These are phyloP conservation scores for Pygoscelis antarcticus DNA, from an alignment of 2,113 vertebrate species.

Conservation along the genomic window DNA sequence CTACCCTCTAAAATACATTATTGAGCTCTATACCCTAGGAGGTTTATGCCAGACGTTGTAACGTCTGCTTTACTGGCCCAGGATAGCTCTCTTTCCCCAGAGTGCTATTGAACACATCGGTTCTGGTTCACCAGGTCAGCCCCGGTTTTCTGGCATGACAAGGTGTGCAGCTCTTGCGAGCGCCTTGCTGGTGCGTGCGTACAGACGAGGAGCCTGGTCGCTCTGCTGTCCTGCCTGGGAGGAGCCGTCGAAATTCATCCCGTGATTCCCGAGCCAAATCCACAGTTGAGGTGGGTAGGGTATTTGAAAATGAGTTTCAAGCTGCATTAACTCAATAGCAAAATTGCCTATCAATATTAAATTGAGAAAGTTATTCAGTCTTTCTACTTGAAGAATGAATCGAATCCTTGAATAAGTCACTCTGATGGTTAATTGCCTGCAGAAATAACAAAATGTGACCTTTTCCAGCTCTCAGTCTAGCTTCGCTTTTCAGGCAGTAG, in stretches of 20 bases:
- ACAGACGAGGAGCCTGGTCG: neutral
- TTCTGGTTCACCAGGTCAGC: neutral
- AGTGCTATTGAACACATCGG: neutral
- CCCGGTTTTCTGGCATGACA: neutral
- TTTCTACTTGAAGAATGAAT: neutral
- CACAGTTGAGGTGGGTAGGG: neutral
- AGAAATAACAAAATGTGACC: neutral
- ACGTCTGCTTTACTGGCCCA: neutral
- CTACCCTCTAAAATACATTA: neutral
- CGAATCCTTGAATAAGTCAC: neutral
- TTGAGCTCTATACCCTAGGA: neutral
- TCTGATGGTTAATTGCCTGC: neutral
- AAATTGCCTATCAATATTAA: neutral
- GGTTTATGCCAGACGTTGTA: neutral
- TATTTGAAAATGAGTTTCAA: neutral
- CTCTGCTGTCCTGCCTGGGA: neutral
- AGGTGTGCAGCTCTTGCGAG: neutral
- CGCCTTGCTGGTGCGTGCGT: fast-evolving
- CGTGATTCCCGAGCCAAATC: neutral
- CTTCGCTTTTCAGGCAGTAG: neutral
- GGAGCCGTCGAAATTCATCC: neutral
- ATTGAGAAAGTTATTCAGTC: neutral
- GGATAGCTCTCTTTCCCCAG: neutral
- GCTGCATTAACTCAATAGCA: neutral
- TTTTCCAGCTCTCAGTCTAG: neutral